Percentiles rank a stretch among this genome's conserved stretches.
Conservation (phyloP, 1,140 invertebrate species). For the Drosophila lacertosa region DNA sequence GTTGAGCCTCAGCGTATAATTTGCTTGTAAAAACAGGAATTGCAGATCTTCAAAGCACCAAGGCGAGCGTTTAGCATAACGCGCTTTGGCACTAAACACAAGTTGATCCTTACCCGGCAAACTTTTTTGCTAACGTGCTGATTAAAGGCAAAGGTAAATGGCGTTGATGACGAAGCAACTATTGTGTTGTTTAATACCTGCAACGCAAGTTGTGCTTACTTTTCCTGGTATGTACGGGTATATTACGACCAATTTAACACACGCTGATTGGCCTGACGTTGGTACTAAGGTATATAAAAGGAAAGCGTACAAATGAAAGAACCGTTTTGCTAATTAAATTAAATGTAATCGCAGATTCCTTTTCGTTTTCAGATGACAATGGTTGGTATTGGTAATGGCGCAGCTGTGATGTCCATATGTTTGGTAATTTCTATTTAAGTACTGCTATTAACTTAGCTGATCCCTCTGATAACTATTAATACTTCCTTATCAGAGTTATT, state of each 20-base stretch:
- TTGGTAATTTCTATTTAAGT: neutral
- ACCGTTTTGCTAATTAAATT: constrained; percentile 42
- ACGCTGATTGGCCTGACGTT: constrained; percentile 4
- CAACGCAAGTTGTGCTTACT: constrained; percentile 4
- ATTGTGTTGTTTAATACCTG: neutral
- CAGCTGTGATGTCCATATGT: neutral
- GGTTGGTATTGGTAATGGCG: neutral
- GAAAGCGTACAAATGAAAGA: neutral
- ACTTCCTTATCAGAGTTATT: constrained; percentile 3
- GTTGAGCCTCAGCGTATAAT: constrained; percentile 55
- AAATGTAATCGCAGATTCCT: constrained; percentile 27
- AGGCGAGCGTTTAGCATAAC: constrained; percentile 54
- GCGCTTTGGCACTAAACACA: neutral
- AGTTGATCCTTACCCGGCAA: constrained; percentile 17
- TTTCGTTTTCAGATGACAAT: constrained; percentile 8
- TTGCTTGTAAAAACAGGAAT: constrained; percentile 26
- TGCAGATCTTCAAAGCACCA: constrained; percentile 38
- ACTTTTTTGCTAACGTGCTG: too few relatives aligned
- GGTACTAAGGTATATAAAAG: constrained; percentile 1
- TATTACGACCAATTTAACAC: neutral
- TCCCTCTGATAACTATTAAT: neutral
- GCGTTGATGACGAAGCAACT: neutral
- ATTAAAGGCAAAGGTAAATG: too few relatives aligned
- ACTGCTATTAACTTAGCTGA: neutral
- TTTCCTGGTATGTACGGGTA: neutral